Percentiles rank a stretch among this genome's conserved stretches.
phyloP scores from a whole-genome alignment of 2,797 vertebrate genomes.

The Micromesistius poutassou region DNA sequence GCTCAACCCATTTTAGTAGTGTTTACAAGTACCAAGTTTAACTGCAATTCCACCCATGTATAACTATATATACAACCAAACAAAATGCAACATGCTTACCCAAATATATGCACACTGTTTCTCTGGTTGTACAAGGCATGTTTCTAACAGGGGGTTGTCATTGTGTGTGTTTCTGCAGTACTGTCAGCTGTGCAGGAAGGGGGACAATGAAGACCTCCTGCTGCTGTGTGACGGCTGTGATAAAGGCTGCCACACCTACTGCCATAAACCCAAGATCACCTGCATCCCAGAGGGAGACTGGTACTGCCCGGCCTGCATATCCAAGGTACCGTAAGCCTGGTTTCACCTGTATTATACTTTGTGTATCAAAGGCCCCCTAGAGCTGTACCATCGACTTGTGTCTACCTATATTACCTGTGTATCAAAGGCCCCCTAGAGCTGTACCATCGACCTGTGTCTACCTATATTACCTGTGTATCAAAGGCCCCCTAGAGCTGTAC shows the following conservation, averaged over 20 bases:
- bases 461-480: background rate
- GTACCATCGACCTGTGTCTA: background rate
- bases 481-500: background rate
- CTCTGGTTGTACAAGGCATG: background rate
- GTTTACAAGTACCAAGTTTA: too few species aligned
- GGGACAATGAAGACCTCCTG: slow-evolving; percentile 96
- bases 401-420: background rate
- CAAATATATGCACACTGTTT: too few species aligned
- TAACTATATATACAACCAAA: too few species aligned
- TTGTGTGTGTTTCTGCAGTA: slow-evolving; percentile 74
- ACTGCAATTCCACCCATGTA: too few species aligned
- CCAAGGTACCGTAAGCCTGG: slow-evolving; percentile 68
- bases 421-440: background rate
- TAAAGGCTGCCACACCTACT: slow-evolving; percentile 99
- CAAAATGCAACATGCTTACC: too few species aligned
- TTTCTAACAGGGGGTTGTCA: slow-evolving; percentile 16
- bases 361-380: background rate
- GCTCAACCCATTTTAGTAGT: too few species aligned
- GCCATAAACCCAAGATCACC: slow-evolving; percentile 96
- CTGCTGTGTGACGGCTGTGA: slow-evolving; percentile 97
- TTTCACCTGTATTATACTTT: background rate
- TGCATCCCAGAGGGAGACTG: slow-evolving; percentile 97
- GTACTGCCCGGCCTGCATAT: slow-evolving; percentile 98
- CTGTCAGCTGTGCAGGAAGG: slow-evolving; percentile 97
- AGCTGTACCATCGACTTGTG: background rate